These are phyloP conservation scores for Cirrhinus mrigala DNA, from an alignment of 2,797 vertebrate species.

Conservation along the genomic window DNA sequence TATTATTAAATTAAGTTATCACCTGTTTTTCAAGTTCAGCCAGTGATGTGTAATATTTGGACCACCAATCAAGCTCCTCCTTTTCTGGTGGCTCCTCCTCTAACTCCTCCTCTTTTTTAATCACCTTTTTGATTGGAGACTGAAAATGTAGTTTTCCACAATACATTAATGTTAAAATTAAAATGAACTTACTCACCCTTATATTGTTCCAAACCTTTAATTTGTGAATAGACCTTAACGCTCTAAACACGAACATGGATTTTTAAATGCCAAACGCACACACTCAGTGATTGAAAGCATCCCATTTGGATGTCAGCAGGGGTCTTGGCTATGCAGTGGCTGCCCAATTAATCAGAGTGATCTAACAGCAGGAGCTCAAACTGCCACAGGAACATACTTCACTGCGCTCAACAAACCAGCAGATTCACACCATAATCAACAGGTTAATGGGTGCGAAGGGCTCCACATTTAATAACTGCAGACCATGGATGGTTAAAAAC, in stretches of 20 bases:
- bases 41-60: conserved; percentile 92
- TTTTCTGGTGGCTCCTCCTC: conserved; percentile 89
- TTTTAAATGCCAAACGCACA: conserved; percentile 22
- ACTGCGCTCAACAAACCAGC: conserved; percentile 13
- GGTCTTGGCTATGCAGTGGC: conserved; percentile 45
- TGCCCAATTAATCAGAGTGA: conserved; percentile 51
- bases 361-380: conserved; percentile 46
- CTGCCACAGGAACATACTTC: conserved; percentile 24
- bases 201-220: not conserved
- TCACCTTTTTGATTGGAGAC: conserved; percentile 82
- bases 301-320: conserved; percentile 34
- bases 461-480: conserved; percentile 40
- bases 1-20: not conserved
- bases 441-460: conserved; percentile 31
- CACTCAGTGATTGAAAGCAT: conserved; percentile 15
- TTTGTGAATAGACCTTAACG: not conserved
- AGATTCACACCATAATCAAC: conserved; percentile 40
- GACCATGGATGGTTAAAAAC: conserved; percentile 24
- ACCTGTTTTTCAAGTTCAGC: conserved; percentile 86
- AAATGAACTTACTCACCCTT: not conserved
- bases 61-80: conserved; percentile 96
- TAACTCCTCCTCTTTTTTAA: conserved; percentile 76
- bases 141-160: conserved; percentile 58
- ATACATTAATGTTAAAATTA: not conserved
- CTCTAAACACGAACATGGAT: conserved; percentile 2